A percentile compares a stretch with the other conserved stretches of the same genome.
Conservation (phyloP, 2,797 vertebrate genomes). For the Dendrocincla fuliginosa region DNA sequence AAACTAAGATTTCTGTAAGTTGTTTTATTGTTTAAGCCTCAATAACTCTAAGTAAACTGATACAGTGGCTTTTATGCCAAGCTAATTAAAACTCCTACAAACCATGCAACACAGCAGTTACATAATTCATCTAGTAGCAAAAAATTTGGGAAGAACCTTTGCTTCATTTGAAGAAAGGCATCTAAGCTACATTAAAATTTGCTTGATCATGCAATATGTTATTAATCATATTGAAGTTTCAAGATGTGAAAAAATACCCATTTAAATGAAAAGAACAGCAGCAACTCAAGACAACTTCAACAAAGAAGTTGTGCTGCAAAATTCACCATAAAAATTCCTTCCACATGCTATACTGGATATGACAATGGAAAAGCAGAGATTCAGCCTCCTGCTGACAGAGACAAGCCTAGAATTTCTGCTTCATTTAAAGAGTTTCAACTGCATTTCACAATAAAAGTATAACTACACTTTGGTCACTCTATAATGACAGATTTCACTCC, state of each 20-base stretch:
- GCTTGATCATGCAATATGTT: not conserved
- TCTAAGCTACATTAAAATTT: not conserved
- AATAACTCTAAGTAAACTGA: not conserved
- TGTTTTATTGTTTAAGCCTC: not conserved
- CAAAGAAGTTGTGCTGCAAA: not conserved
- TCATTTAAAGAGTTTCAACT: not conserved
- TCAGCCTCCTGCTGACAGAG: not conserved
- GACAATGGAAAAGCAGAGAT: not conserved
- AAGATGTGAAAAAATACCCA: not conserved
- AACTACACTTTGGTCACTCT: not conserved
- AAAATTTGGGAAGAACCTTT: not conserved
- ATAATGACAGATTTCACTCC: not conserved
- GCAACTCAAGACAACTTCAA: not conserved
- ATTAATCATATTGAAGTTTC: not conserved
- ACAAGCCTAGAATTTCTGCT: not conserved
- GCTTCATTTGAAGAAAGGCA: not conserved
- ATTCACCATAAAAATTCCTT: not conserved
- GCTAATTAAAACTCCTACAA: not conserved
- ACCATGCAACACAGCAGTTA: not conserved
- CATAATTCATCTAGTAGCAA: not conserved
- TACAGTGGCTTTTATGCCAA: not conserved
- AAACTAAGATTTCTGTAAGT: not conserved
- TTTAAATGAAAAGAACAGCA: not conserved
- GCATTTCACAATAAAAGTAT: not conserved
- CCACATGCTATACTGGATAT: not conserved